Evolutionary conservation across 2,888 invertebrate species (phyloP), one percentile per base, ranked within the genome.

Genomic region (Lamproptera curius): DNA sequence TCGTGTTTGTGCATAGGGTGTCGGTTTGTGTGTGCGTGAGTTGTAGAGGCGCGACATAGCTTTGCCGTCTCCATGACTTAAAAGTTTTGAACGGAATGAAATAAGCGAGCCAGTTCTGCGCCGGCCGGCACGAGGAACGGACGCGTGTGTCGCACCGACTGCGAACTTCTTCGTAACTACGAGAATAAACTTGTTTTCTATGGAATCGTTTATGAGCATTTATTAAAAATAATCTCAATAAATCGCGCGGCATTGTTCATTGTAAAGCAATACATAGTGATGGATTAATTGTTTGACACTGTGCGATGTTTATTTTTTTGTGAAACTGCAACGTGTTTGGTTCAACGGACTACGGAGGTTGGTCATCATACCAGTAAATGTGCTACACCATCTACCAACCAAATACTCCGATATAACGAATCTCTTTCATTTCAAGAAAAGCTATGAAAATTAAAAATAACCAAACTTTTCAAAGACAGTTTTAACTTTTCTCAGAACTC

Each of bases 1-100:
- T 78, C 71, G 87, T 86, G 84, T 85, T 82, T 79, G 86, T 86
- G 85, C 77, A 78, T 82, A 80, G 86, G 87, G 85, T 84, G 82
- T 82, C 65, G 71, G 59, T 61, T 56, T 62, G 65, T 62, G 55
- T 71, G 85, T 84, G 83, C 72, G 84, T 82, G 77, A 76, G 75
- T 82, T 80, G 84, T 84, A 85, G 83, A 84, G 84, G 85, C 86
- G 83, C 86, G 84, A 86, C 82, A 86, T 85, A 86, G 87, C 87
- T 85, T 83, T 84, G 84, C 87, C 85, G 86, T 86, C 85, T 86
- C 87, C 81, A 81, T 84, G 86, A 83, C 86, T 87, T 85, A 85
- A 87, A 87, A 86, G 83, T 86, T 87, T 86, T 80, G 85, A 78
- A 73, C 71, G 73, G 73, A 80, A 84, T 80, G 77, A 72, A 73